phyloP scores from a whole-genome alignment of 2,888 invertebrate genomes.

The Dolichopus griseipennis region DNA sequence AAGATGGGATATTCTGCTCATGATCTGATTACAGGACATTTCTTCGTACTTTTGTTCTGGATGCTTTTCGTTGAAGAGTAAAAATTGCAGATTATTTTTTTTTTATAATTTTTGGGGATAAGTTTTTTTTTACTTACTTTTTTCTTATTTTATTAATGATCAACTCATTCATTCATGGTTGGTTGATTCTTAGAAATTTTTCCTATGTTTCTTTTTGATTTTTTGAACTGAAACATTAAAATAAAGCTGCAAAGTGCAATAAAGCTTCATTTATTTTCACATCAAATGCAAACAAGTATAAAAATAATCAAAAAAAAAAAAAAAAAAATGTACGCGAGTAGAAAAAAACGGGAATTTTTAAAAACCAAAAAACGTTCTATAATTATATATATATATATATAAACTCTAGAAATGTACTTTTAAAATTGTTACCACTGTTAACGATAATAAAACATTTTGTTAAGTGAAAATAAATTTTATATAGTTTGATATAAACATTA shows the following conservation, averaged over 20 bases:
- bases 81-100: background rate
- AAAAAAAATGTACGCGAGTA: too few species aligned
- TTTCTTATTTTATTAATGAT: too few species aligned
- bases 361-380: background rate
- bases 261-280: background rate
- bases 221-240: background rate
- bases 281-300: background rate
- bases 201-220: background rate
- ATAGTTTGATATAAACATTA: background rate
- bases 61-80: background rate
- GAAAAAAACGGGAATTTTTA: background rate
- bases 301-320: background rate
- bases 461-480: slow-evolving; percentile 13
- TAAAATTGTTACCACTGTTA: background rate
- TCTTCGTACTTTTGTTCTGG: background rate
- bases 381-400: too few species aligned
- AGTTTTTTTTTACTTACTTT: too few species aligned
- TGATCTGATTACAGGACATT: background rate
- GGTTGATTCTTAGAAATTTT: background rate
- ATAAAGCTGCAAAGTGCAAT: slow-evolving; percentile 3
- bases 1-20: background rate
- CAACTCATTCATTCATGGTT: too few species aligned
- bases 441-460: slow-evolving; percentile 10
- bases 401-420: background rate
- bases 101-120: too few species aligned